Conservation (phyloP, 2,888 invertebrate species). For the Tetragnatha montana region DNA sequence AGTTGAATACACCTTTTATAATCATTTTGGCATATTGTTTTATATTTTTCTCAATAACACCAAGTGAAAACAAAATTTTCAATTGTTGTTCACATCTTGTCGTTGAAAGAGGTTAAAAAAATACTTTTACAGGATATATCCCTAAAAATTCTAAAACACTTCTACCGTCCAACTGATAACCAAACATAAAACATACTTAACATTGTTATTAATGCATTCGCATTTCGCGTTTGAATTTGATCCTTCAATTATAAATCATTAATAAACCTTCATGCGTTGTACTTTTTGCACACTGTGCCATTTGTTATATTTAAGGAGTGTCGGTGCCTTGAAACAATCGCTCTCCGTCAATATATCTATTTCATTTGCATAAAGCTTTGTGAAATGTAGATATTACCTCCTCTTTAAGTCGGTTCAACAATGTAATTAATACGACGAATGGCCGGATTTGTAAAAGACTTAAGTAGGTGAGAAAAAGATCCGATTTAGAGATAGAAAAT, state of each 20-base stretch:
- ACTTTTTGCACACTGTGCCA: background rate
- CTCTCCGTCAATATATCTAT: background rate
- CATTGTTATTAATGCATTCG: no score
- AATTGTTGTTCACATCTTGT: no score
- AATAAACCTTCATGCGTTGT: background rate
- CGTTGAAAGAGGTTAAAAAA: no score
- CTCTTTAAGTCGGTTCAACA: background rate
- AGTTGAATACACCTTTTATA: no score
- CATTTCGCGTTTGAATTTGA: background rate
- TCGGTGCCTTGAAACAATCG: background rate
- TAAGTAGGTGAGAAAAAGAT: conserved; percentile 15
- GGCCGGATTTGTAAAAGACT: conserved; percentile 13
- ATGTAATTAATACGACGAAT: background rate
- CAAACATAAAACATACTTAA: no score
- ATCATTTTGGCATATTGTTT: no score
- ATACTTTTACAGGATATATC: no score
- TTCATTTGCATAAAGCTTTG: background rate
- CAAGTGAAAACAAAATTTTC: no score
- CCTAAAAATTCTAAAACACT: no score
- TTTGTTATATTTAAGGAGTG: background rate
- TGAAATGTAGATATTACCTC: background rate
- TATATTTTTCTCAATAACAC: no score
- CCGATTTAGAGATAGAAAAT: background rate
- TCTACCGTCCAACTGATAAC: no score
- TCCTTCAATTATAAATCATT: background rate